A percentile compares a stretch with the other conserved stretches of the same genome.
phyloP scores from a whole-genome alignment of 2,888 invertebrate genomes.

The Aphodius sticticus region DNA sequence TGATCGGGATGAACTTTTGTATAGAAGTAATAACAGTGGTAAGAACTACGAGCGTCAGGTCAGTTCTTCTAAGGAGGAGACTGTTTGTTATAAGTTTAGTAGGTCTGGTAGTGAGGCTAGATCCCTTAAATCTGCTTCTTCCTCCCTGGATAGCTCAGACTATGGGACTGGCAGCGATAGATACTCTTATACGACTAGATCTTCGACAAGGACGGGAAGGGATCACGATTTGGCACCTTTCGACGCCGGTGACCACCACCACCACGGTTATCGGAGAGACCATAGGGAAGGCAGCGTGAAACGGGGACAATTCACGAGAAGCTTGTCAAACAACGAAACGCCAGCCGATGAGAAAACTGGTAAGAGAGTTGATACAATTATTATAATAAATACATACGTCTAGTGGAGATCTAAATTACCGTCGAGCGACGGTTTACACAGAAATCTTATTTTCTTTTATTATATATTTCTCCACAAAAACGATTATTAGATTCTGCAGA shows the following conservation, averaged over 20 bases:
- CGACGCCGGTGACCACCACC: constrained; percentile 55
- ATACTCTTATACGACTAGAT: constrained; percentile 45
- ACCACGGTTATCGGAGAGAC: constrained; percentile 56
- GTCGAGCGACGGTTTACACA: neutral
- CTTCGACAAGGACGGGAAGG: constrained; percentile 10
- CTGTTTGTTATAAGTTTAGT: constrained; percentile 25
- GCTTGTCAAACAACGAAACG: constrained; percentile 82
- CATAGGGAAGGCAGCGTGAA: constrained; percentile 67
- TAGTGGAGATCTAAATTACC: too few relatives aligned
- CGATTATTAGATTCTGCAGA: too few relatives aligned
- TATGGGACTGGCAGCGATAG: constrained; percentile 49
- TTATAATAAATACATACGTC: too few relatives aligned
- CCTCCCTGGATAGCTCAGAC: constrained; percentile 34
- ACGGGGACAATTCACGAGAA: constrained; percentile 75
- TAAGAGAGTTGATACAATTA: constrained; percentile 54
- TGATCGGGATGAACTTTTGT: constrained; percentile 29
- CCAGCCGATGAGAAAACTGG: constrained; percentile 86
- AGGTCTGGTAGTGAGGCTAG: constrained; percentile 34
- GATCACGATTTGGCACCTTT: constrained; percentile 25
- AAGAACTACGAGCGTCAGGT: constrained; percentile 29
- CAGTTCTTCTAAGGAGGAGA: constrained; percentile 25
- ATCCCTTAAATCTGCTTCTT: constrained; percentile 43
- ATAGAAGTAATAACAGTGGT: constrained; percentile 12
- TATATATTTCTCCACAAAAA: too few relatives aligned
- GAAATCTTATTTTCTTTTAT: neutral